Evolutionary conservation across 1,140 invertebrate species (phyloP), one percentile per base, ranked within the genome.

Genomic region (Stegodyphus dumicola): DNA sequence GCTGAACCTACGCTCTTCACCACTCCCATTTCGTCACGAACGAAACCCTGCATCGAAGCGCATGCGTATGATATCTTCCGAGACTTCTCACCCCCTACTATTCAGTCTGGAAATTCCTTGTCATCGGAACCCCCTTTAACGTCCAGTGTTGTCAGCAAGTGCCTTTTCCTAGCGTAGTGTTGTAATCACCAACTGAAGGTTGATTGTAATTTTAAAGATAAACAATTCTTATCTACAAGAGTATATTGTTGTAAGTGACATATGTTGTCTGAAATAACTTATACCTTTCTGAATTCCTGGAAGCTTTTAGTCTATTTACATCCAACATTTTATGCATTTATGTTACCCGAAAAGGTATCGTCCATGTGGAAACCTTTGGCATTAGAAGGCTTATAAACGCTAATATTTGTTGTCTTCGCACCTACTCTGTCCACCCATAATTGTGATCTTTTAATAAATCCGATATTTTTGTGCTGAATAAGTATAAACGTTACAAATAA

Each of bases 111-210:
- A 15, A 5, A 11, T 15, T 60, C 9, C 15, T 60, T 60, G 9
- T 5, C 56, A 9, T 11, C 9, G 56, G 56, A 60, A 48, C 60
- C 71, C 71, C 65, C 56, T 15, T 60, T 60, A 33, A 60, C 70
- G 70, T 83, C 70, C 79, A 74, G 7, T 71, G 17, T 54, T 81
- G 53, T 64, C 77, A 79, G 67, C 78, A 83, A 83, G 79, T 83
- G 79, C 79, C 79, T 83, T 80, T 52, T 56, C 53, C 33, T 83
- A 83, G 79, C 53, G n/a, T 83, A 83, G 73, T 15, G 53, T 52
- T 11, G 2, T 60, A 60, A 60, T 11, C 15, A 60, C 1, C 56
- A 9, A 33, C 33, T 33, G 33, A 1, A 33, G 33, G 33, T 33
- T 33, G 33, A 33, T 33, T 33, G 33, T 33, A 33, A 33, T 33